Evolutionary conservation across 2,113 vertebrate genomes (phyloP).

Genomic region (Ibidorhyncha struthersii): DNA sequence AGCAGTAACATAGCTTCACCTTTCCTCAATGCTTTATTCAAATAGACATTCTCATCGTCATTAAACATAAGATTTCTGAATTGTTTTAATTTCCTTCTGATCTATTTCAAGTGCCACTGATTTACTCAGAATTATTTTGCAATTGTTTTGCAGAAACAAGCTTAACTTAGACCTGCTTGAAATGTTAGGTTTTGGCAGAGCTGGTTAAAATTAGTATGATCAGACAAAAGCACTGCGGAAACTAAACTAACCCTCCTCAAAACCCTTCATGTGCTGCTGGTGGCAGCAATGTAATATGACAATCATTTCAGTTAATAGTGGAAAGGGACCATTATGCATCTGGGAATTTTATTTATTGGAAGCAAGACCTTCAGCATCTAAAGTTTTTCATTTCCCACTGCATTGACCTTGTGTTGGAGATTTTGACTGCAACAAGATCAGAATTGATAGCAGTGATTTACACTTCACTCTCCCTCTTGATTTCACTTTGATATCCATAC

Average conservation of each 20-base stretch:
- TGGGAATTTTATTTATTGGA: not conserved
- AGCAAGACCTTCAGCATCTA: not conserved
- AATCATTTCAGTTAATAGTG: not conserved
- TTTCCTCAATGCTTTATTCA: not conserved
- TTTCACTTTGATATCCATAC: not conserved
- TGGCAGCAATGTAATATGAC: not conserved
- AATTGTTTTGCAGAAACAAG: not conserved
- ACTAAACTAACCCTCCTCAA: not conserved
- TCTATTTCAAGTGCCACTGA: not conserved
- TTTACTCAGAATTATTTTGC: not conserved
- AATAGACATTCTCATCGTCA: not conserved
- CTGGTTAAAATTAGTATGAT: not conserved
- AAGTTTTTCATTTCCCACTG: not conserved
- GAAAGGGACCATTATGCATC: not conserved
- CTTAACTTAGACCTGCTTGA: not conserved
- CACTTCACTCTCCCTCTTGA: not conserved
- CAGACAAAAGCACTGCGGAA: not conserved
- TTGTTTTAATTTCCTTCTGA: not conserved
- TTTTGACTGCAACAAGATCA: not conserved
- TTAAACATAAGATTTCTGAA: not conserved
- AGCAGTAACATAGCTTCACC: not conserved
- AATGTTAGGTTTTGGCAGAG: not conserved
- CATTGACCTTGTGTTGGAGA: not conserved
- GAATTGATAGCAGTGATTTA: conserved; percentile 17
- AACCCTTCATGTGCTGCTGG: not conserved